Evolutionary conservation across 2,888 invertebrate species (phyloP).

Genomic region (Teleogryllus oceanicus): DNA sequence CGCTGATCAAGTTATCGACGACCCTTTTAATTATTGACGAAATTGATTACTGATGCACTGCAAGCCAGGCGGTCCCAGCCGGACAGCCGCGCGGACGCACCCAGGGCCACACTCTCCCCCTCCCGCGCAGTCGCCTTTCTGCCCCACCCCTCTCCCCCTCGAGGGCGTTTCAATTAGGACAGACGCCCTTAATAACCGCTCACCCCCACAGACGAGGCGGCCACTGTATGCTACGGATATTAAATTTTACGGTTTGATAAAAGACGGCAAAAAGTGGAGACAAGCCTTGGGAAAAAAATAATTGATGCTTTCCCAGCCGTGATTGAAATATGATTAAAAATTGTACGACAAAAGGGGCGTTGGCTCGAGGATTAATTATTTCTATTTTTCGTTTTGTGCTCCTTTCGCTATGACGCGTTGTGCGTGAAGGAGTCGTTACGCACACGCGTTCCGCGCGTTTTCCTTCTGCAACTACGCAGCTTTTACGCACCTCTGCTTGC

Average conservation of each 20-base stretch:
- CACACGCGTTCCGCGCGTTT: too few relatives aligned
- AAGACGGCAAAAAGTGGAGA: conserved; percentile 18
- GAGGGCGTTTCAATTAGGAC: not conserved
- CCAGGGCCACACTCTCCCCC: too few relatives aligned
- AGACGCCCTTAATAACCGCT: not conserved
- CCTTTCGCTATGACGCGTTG: not conserved
- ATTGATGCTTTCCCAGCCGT: not conserved
- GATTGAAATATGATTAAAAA: conserved; percentile 10
- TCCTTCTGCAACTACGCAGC: too few relatives aligned
- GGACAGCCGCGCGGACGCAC: too few relatives aligned
- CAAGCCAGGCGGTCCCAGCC: not conserved
- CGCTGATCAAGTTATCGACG: not conserved
- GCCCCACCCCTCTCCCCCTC: not conserved
- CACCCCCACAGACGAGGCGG: not conserved
- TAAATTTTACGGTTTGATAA: conserved; percentile 12
- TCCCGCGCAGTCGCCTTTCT: not conserved
- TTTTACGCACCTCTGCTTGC: too few relatives aligned
- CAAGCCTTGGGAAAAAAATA: not conserved
- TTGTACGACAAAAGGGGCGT: not conserved
- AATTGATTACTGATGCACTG: conserved; percentile 4
- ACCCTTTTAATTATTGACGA: conserved; percentile 2
- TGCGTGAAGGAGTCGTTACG: too few relatives aligned
- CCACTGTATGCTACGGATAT: not conserved
- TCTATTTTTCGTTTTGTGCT: not conserved
- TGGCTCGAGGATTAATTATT: not conserved